A percentile compares a stretch with the other conserved stretches of the same genome.
Conservation (phyloP, 1,140 invertebrate genomes). For the Delia radicum region DNA sequence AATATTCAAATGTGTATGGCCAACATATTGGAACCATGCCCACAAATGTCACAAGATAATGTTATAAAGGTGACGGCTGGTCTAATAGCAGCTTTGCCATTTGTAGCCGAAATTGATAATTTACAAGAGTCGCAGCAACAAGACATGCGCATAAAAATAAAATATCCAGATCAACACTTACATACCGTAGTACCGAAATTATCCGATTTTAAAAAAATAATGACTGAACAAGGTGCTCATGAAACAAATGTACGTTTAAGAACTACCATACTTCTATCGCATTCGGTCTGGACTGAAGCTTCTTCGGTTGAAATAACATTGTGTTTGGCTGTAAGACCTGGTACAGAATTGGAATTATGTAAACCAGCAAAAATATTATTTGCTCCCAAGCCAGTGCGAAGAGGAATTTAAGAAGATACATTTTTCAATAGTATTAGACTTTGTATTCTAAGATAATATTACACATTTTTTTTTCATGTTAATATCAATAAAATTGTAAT, state of each 20-base stretch:
- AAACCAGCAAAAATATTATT: slow-evolving; percentile 89
- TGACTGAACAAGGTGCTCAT: slow-evolving; percentile 52
- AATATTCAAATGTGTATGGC: slow-evolving; percentile 78
- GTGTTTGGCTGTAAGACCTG: slow-evolving; percentile 69
- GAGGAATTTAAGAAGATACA: slow-evolving; percentile 65
- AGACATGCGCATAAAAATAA: slow-evolving; percentile 76
- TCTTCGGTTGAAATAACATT: slow-evolving; percentile 85
- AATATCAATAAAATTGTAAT: not conserved
- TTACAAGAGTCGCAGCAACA: slow-evolving; percentile 67
- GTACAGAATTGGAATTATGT: slow-evolving; percentile 77
- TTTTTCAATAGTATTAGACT: not conserved
- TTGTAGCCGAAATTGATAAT: slow-evolving; percentile 84
- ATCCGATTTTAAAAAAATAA: slow-evolving; percentile 64
- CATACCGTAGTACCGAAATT: slow-evolving; percentile 78
- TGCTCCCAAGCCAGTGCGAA: slow-evolving; percentile 82
- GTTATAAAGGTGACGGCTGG: slow-evolving; percentile 93
- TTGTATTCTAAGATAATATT: not conserved
- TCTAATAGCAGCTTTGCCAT: slow-evolving; percentile 78
- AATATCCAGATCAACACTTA: slow-evolving; percentile 88
- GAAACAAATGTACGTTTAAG: slow-evolving; percentile 72
- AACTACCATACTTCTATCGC: slow-evolving; percentile 84
- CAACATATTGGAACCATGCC: slow-evolving; percentile 80
- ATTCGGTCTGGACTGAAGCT: slow-evolving; percentile 86
- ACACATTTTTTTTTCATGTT: not conserved
- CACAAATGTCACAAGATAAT: slow-evolving; percentile 71